Base-by-base conservation (phyloP, 2,113 vertebrate species). In the Eolophus roseicapilla region DNA sequence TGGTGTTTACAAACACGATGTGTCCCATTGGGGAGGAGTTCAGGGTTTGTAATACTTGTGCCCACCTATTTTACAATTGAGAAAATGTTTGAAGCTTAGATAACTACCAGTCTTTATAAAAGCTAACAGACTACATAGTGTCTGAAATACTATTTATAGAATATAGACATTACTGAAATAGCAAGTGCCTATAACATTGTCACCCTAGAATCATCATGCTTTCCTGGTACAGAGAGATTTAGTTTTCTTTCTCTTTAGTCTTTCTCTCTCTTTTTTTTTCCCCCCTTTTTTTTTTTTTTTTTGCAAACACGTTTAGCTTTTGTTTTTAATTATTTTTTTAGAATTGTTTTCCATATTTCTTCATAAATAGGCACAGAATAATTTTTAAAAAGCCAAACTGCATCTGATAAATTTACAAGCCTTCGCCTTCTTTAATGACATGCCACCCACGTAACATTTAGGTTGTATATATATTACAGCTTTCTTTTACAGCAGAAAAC, bases 41-140 rank as follows among this genome's bases (percentile, higher is more conserved):
- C 55, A 95, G 79, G 98, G 91, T 98, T 85, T 98, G 97, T 98
- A 97, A 98, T 98, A 98, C 97, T 96, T 98, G 98, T 98, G 97
- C 98, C 98, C 98, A 98, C 98, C 98, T 98, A 98, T 98, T 97
- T 98, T 99, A 99, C 99, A 99, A 97, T 92, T 98, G 98, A 98
- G 98, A 99, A 99, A 99, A 98, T 97, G 97, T 98, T 98, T 79
- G 95, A 97, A 98, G 98, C 98, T 99, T 98, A 98, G 98, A 95
- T 97, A 98, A 99, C 99, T 99, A 99, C 98, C 98, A 98, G 99
- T 99, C 98, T 98, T 99, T 99, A 99, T 99, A 99, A 99, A 99
- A 99, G 99, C 99, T 99, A 99, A 98, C 99, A 99, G 99, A 99
- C 99, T 99, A 99, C 99, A 99, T 99, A 99, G 99, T 99, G 99